These are phyloP conservation scores for Drosophila micromelanica DNA, from an alignment of 1,140 invertebrate species.

Conservation along the genomic window DNA sequence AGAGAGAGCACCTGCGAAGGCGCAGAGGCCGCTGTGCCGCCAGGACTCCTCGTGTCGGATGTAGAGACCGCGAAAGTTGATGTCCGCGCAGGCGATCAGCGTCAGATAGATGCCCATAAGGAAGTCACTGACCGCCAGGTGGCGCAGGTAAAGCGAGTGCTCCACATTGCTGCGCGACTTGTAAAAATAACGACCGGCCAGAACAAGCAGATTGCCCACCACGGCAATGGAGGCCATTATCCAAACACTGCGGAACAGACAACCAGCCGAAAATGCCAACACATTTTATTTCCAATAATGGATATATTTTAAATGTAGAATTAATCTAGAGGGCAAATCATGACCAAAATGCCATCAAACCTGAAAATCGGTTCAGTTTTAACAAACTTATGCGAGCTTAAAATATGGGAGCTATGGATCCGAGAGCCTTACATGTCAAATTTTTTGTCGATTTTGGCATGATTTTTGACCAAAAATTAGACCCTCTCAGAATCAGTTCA, in stretches of 20 bases:
- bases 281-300: no score
- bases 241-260: slow-evolving; percentile 86
- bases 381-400: no score
- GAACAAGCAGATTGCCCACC: slow-evolving; percentile 87
- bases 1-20: slow-evolving; percentile 84
- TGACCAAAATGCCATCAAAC: no score
- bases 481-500: no score
- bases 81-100: slow-evolving; percentile 87
- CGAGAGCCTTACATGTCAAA: no score
- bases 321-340: no score
- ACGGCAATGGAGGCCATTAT: slow-evolving; percentile 88
- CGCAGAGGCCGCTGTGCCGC: slow-evolving; percentile 86
- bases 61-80: slow-evolving; percentile 87
- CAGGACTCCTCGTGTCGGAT: slow-evolving; percentile 86
- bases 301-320: no score
- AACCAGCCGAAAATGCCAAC: no score
- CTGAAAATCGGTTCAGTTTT: no score
- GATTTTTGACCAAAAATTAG: no score
- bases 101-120: slow-evolving; percentile 89
- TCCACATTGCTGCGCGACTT: slow-evolving; percentile 85
- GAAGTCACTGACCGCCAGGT: slow-evolving; percentile 88
- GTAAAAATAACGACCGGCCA: slow-evolving; percentile 86
- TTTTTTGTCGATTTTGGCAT: no score
- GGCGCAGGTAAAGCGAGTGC: slow-evolving; percentile 87
- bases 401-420: no score